Percentiles rank a stretch among this genome's conserved stretches.
Conservation (phyloP, 2,113 vertebrate genomes). For the Mola mola region DNA sequence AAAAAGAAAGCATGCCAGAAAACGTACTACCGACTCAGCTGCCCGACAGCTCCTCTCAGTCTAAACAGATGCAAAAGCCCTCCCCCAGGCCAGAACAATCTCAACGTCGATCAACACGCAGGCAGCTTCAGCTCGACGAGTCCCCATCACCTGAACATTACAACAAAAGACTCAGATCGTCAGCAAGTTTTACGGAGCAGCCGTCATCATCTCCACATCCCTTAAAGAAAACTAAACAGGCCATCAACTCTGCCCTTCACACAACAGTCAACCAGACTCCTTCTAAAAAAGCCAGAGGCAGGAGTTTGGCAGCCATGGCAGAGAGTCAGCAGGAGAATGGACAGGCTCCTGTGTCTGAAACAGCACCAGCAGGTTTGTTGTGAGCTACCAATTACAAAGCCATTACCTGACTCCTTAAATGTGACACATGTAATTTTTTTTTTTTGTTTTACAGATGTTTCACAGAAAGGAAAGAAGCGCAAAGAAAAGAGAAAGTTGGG, state of each 20-base stretch:
- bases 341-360: background rate
- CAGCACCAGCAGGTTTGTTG: conserved; percentile 32
- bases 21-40: no score
- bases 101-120: background rate
- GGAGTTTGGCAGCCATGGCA: background rate
- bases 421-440: background rate
- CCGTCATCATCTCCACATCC: background rate
- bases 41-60: background rate
- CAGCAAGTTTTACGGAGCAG: background rate
- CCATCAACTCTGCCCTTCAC: background rate
- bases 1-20: conserved; percentile 13
- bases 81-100: background rate
- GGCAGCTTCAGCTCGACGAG: conserved; percentile 25
- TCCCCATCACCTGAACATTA: background rate
- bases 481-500: conserved; percentile 60
- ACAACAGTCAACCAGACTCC: conserved; percentile 1
- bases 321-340: conserved; percentile 5
- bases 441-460: conserved; percentile 23
- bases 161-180: conserved; percentile 42
- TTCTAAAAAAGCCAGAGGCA: conserved; percentile 56
- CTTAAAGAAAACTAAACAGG: conserved; percentile 10
- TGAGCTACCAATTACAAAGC: no score
- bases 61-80: conserved; percentile 1
- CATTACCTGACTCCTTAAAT: background rate
- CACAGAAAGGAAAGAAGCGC: conserved; percentile 25